Evolutionary conservation across 35 echinoderm and acorn worm species (phyloP).

Genomic region (Nesometra sesokonis): DNA sequence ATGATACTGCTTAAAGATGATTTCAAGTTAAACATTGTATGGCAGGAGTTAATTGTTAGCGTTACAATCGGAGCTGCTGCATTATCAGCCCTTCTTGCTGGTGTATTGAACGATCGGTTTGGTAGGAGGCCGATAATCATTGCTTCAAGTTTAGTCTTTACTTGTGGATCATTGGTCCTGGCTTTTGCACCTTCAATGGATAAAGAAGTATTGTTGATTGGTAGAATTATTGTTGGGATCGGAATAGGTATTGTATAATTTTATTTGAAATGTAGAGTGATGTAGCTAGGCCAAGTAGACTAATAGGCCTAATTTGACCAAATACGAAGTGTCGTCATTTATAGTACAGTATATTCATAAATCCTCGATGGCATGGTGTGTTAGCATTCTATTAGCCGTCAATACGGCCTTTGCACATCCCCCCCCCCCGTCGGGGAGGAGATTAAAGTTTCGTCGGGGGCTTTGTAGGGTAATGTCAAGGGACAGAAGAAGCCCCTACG

Average conservation of each 20-base stretch:
- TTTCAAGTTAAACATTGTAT: conserved; percentile 58
- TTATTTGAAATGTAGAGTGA: no score
- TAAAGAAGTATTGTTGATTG: conserved; percentile 42
- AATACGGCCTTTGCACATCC: no score
- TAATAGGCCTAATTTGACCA: no score
- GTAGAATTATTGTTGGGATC: conserved; percentile 60
- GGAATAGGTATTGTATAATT: conserved; percentile 54
- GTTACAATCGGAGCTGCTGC: conserved; percentile 78
- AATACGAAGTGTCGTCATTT: no score
- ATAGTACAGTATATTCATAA: no score
- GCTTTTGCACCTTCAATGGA: conserved; percentile 11
- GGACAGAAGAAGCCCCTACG: no score
- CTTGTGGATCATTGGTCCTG: conserved; percentile 39
- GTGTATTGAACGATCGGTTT: conserved; percentile 59
- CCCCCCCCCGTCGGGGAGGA: no score
- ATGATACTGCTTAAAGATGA: conserved; percentile 68
- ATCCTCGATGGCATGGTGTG: no score
- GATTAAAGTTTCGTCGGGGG: no score
- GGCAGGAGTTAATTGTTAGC: conserved; percentile 86
- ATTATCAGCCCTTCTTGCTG: conserved; percentile 41
- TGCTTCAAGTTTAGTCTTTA: conserved; percentile 48
- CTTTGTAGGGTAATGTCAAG: no score
- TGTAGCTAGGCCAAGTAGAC: no score
- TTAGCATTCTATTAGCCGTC: no score
- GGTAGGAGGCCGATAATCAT: conserved; percentile 65